phyloP scores from a whole-genome alignment of 2,113 vertebrate species.

The Corythoichthys haematopterus region DNA sequence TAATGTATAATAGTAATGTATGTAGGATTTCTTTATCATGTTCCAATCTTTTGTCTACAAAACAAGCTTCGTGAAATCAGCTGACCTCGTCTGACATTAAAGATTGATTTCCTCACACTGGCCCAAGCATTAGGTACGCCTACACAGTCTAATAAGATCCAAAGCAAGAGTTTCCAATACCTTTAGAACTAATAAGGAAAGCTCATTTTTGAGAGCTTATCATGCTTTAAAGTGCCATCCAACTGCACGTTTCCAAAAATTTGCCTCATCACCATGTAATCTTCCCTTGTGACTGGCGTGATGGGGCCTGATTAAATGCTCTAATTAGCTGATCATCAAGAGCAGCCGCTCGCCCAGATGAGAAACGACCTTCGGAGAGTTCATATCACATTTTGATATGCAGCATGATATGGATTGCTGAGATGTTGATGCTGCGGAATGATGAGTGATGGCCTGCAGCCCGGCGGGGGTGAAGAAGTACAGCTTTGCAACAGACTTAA shows the following conservation, averaged over 20 bases:
- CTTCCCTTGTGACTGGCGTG: neutral
- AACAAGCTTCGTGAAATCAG: neutral
- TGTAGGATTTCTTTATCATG: no score
- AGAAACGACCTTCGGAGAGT: slow-evolving; percentile 8
- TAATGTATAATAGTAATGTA: no score
- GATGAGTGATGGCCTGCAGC: slow-evolving; percentile 23
- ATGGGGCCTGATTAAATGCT: slow-evolving; percentile 62
- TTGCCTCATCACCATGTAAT: neutral
- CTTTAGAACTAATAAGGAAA: neutral
- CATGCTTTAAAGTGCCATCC: neutral
- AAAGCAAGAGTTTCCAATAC: neutral
- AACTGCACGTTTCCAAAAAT: neutral
- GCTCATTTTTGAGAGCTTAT: neutral
- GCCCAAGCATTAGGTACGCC: neutral
- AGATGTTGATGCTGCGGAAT: neutral
- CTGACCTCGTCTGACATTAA: neutral
- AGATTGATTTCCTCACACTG: neutral
- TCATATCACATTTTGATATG: neutral
- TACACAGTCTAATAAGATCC: neutral
- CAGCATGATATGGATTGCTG: slow-evolving; percentile 3
- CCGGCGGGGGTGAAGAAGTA: slow-evolving; percentile 9
- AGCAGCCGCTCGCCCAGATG: slow-evolving; percentile 32
- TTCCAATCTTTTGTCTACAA: neutral
- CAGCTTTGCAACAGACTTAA: slow-evolving; percentile 46
- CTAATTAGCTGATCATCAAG: slow-evolving; percentile 66